Conservation (phyloP, 2,888 invertebrate genomes). For the Amphimallon solstitiale region DNA sequence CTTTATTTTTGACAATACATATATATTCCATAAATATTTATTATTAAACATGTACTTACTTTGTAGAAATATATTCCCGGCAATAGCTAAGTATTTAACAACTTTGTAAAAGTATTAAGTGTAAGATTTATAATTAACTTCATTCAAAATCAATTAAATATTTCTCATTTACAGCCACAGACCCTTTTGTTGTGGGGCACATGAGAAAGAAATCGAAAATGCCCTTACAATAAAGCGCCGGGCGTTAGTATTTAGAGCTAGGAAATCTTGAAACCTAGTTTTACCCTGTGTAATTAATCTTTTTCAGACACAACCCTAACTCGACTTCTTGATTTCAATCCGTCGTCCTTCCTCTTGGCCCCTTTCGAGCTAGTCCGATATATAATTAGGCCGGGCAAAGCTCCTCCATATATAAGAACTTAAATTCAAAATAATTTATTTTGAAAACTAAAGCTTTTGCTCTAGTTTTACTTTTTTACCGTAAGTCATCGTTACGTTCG, state of each 20-base stretch:
- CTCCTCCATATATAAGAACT: conserved; percentile 25
- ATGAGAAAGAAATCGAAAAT: conserved; percentile 1
- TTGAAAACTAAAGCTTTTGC: not conserved
- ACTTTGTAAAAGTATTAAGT: too few species aligned
- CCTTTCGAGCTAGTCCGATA: conserved; percentile 28
- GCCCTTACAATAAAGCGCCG: not conserved
- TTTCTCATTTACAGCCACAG: not conserved
- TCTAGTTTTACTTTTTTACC: not conserved
- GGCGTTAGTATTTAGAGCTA: conserved; percentile 30
- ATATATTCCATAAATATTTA: too few species aligned
- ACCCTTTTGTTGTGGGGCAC: not conserved
- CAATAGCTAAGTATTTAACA: too few species aligned
- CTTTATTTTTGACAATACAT: too few species aligned
- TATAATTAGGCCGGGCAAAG: conserved; percentile 37
- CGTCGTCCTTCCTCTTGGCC: not conserved
- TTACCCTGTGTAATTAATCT: conserved; percentile 40
- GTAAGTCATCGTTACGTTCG: not conserved
- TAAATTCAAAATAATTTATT: conserved; percentile 32
- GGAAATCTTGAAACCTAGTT: conserved; percentile 39
- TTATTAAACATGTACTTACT: too few species aligned
- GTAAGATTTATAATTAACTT: conserved; percentile 40
- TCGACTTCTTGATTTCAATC: conserved; percentile 34
- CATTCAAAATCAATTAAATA: conserved; percentile 25
- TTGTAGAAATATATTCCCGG: too few species aligned
- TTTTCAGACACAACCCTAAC: conserved; percentile 37